Conservation (phyloP, 2,113 vertebrate species). For the Trinectes maculatus region DNA sequence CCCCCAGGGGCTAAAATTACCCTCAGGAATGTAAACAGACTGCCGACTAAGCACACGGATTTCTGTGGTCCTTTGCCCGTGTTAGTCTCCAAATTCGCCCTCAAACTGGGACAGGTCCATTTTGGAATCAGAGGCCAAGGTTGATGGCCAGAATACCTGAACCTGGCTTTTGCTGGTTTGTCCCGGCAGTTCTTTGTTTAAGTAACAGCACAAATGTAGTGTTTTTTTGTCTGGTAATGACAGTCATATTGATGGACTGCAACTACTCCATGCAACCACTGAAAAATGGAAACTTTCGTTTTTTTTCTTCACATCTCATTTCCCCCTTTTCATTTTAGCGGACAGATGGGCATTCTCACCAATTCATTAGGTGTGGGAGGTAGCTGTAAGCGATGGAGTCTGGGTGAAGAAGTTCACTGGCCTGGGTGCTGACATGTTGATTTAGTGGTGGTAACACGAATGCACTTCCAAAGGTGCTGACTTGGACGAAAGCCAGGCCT, state of each 20-base stretch:
- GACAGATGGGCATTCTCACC: conserved; percentile 64
- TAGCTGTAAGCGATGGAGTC: conserved; percentile 72
- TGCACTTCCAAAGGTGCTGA: conserved; percentile 85
- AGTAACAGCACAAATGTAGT: not conserved
- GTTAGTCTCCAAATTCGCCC: conserved; percentile 47
- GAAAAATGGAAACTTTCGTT: conserved; percentile 3
- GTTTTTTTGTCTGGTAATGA: not conserved
- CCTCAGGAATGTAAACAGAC: conserved; percentile 84
- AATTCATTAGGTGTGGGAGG: conserved; percentile 76
- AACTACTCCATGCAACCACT: conserved; percentile 22
- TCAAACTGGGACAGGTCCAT: conserved; percentile 59
- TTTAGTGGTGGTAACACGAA: conserved; percentile 84
- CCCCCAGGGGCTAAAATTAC: conserved; percentile 81
- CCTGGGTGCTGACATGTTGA: conserved; percentile 84
- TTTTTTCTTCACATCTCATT: conserved; percentile 35
- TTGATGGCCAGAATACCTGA: conserved; percentile 16
- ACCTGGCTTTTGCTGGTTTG: conserved; percentile 14
- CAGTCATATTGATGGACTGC: not conserved
- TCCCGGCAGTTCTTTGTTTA: conserved; percentile 13
- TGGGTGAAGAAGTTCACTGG: conserved; percentile 78
- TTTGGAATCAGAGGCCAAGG: conserved; percentile 63
- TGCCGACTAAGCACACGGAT: conserved; percentile 79
- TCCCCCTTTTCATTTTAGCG: conserved; percentile 42
- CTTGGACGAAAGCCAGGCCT: conserved; percentile 82
- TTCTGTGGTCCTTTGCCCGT: conserved; percentile 58